These are phyloP conservation scores for Morus bassanus DNA, from an alignment of 2,797 vertebrate species.

Conservation along the genomic window DNA sequence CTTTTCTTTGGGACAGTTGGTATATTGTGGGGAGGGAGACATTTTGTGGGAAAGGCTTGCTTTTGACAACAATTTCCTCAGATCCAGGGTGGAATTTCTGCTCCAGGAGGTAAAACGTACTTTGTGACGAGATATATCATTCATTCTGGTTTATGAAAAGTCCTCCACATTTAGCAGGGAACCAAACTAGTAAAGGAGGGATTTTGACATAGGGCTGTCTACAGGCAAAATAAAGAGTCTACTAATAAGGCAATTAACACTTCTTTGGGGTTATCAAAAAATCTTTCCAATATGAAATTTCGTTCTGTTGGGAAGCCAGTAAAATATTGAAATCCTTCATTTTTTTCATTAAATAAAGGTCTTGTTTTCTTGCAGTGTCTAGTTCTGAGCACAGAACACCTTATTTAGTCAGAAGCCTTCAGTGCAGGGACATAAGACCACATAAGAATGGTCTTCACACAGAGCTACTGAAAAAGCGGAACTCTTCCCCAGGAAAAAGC, in stretches of 20 bases:
- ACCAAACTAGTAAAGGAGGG: background rate
- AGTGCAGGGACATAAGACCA: background rate
- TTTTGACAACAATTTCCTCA: background rate
- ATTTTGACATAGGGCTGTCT: background rate
- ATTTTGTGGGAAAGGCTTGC: background rate
- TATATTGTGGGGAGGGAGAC: too few species aligned
- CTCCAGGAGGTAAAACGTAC: accelerated
- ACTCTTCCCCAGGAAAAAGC: background rate
- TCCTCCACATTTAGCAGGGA: background rate
- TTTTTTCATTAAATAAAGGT: background rate
- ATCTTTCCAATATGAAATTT: background rate
- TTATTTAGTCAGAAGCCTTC: background rate
- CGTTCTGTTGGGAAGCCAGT: background rate
- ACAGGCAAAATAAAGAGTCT: background rate
- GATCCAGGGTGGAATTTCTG: background rate
- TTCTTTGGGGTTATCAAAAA: background rate
- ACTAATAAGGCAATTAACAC: background rate
- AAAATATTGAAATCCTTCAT: background rate
- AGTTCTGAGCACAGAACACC: background rate
- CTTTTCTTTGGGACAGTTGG: background rate
- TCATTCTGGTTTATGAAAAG: background rate
- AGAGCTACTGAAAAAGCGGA: background rate
- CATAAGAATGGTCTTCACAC: background rate
- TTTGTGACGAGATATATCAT: background rate
- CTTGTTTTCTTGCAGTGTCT: background rate